A percentile compares a stretch with the other conserved stretches of the same genome.
These are phyloP conservation scores for Lutjanus erythropterus DNA, from an alignment of 2,113 vertebrate genomes.

Conservation along the genomic window DNA sequence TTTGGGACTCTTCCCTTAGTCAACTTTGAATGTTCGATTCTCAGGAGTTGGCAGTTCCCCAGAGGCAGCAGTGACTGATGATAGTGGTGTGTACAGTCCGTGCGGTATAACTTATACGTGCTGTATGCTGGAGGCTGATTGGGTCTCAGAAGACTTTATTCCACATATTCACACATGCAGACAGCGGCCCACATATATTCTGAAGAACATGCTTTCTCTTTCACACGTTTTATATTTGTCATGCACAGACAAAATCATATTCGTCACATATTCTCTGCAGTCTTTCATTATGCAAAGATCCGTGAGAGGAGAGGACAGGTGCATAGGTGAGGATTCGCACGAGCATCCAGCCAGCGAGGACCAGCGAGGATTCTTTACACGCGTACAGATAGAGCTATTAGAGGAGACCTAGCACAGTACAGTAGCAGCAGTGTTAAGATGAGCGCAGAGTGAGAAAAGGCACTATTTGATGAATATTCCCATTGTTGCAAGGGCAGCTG, in stretches of 20 bases:
- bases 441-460: not conserved
- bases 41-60: not conserved
- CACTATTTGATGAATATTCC: conserved; percentile 22
- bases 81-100: not conserved
- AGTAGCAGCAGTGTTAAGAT: not conserved
- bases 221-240: not conserved
- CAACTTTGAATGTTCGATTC: not conserved
- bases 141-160: conserved; percentile 21
- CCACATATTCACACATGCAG: not conserved
- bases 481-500: conserved; percentile 9
- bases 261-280: not conserved
- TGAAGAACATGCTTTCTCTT: not conserved
- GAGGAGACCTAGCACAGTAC: not conserved
- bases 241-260: not conserved
- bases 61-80: conserved; percentile 32
- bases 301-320: not conserved
- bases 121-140: conserved; percentile 16
- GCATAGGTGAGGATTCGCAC: not conserved
- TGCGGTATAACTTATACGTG: not conserved
- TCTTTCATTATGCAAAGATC: conserved; percentile 7
- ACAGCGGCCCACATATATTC: not conserved
- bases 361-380: not conserved
- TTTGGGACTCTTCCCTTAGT: not conserved
- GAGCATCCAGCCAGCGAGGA: not conserved
- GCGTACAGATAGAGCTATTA: conserved; percentile 7